phyloP scores from a whole-genome alignment of 2,797 vertebrate genomes.

The Tiaroga cobitis region DNA sequence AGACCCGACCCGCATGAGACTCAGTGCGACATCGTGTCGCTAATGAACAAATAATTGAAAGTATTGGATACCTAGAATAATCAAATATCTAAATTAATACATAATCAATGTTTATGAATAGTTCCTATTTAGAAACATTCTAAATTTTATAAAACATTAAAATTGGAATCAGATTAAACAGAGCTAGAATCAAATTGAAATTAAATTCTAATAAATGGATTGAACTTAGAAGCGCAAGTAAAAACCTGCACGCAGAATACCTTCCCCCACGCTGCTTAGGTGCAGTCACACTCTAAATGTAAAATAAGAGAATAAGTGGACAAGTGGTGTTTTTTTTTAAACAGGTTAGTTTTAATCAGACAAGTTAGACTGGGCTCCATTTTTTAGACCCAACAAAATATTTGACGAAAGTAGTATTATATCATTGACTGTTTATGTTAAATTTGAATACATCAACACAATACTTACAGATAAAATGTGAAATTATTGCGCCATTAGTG shows the following conservation, averaged over 20 bases:
- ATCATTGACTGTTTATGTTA: neutral
- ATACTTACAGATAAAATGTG: neutral
- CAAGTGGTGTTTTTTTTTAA: neutral
- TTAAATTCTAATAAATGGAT: no score
- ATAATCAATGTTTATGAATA: no score
- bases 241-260: neutral
- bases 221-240: neutral
- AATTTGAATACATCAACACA: neutral
- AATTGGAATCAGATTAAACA: no score
- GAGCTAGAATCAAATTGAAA: no score
- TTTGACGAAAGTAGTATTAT: neutral
- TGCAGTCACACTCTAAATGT: neutral
- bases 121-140: no score
- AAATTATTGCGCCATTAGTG: neutral
- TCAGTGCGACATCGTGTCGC: neutral
- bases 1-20: no score
- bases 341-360: neutral
- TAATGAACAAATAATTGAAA: neutral
- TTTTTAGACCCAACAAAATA: neutral
- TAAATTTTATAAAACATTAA: no score
- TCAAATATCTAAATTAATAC: no score
- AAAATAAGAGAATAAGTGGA: neutral
- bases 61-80: neutral
- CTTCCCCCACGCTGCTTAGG: neutral
- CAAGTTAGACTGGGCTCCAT: neutral